Evolutionary conservation across 2,888 invertebrate genomes (phyloP).

Genomic region (Carabus problematicus): DNA sequence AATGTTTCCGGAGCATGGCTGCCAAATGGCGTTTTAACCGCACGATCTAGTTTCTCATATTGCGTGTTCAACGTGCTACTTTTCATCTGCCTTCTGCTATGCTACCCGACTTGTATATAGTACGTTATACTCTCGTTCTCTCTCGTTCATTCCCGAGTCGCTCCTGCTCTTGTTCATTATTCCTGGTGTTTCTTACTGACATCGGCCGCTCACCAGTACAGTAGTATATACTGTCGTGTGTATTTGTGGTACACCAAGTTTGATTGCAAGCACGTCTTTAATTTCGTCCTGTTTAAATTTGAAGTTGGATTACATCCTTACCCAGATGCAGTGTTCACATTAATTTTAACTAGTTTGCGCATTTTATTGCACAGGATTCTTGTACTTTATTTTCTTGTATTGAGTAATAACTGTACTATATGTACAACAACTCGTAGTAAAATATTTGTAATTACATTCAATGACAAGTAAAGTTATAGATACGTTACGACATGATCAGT

Average conservation of each 20-base stretch:
- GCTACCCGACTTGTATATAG: neutral
- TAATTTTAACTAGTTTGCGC: neutral
- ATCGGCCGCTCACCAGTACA: neutral
- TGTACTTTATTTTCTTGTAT: no score
- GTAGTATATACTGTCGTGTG: neutral
- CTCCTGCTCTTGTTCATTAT: no score
- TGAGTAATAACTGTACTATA: neutral
- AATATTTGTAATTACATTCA: neutral
- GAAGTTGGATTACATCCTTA: conserved; percentile 6
- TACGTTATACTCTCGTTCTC: neutral
- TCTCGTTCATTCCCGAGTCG: neutral
- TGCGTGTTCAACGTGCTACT: conserved; percentile 32
- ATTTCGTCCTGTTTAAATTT: conserved; percentile 1
- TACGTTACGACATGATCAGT: neutral
- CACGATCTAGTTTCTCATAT: conserved; percentile 39
- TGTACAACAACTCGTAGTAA: neutral
- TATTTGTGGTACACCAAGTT: neutral
- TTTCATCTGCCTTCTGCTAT: conserved; percentile 18
- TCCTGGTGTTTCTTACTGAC: no score
- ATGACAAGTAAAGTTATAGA: neutral
- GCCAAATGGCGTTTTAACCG: conserved; percentile 40
- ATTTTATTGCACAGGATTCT: no score
- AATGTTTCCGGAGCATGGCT: conserved; percentile 30
- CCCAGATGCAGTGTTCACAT: neutral
- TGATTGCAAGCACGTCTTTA: conserved; percentile 22